These are phyloP conservation scores for Drosophila infuscata DNA, from an alignment of 2,888 invertebrate species.

Conservation along the genomic window DNA sequence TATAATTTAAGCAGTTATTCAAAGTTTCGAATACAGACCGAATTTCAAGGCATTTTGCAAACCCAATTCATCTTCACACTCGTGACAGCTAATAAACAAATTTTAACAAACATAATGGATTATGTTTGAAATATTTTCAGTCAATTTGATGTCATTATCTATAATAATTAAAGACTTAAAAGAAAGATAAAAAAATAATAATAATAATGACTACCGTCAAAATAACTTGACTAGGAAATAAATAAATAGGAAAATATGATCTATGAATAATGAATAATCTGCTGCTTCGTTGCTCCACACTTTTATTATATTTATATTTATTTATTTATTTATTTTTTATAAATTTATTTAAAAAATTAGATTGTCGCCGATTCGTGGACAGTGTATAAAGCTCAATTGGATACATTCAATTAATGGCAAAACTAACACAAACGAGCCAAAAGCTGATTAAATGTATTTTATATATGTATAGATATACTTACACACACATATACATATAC, in stretches of 20 bases:
- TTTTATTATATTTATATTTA: too few species aligned
- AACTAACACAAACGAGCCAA: slow-evolving; percentile 21
- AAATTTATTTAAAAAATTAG: neutral
- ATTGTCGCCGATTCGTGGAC: neutral
- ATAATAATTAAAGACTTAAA: too few species aligned
- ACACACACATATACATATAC: too few species aligned
- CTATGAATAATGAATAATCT: neutral
- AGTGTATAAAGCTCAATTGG: slow-evolving; percentile 18
- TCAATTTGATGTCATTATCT: slow-evolving; percentile 39
- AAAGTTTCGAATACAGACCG: neutral
- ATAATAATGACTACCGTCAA: neutral
- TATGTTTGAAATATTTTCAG: slow-evolving; percentile 36
- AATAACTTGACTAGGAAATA: neutral
- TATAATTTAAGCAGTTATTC: slow-evolving; percentile 13
- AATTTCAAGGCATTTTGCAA: slow-evolving; percentile 1
- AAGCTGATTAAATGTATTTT: slow-evolving; percentile 45
- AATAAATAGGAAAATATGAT: neutral
- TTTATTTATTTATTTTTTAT: too few species aligned
- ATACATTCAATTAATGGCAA: slow-evolving; percentile 30
- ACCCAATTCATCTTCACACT: slow-evolving; percentile 21
- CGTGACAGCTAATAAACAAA: slow-evolving; percentile 37
- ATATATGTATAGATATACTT: slow-evolving; percentile 8
- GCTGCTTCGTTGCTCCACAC: neutral
- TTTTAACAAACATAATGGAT: slow-evolving; percentile 31
- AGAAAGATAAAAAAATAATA: too few species aligned